phyloP scores from a whole-genome alignment of 2,888 invertebrate genomes.

The Ptychoptera contaminata region DNA sequence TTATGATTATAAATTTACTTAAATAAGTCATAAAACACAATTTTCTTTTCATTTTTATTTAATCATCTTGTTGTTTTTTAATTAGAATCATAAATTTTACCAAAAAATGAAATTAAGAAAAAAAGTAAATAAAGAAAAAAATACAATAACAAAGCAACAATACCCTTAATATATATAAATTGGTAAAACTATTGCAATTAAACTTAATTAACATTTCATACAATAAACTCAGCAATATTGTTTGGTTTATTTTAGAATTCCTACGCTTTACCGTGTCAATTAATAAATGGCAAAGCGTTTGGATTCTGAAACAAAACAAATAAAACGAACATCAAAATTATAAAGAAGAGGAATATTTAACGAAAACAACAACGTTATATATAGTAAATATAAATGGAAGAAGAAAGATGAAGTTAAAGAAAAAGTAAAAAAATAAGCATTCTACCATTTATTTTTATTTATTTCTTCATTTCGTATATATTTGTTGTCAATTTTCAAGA shows the following conservation, averaged over 20 bases:
- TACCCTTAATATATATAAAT: too few species aligned
- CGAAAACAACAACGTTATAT: too few species aligned
- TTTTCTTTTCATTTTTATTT: not conserved
- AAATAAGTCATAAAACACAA: not conserved
- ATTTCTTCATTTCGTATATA: too few species aligned
- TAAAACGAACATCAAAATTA: conserved; percentile 12
- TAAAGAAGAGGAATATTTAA: not conserved
- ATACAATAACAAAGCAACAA: not conserved
- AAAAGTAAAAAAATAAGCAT: too few species aligned
- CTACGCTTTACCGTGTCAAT: conserved; percentile 80
- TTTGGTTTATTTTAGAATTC: conserved; percentile 77
- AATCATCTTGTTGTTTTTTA: not conserved
- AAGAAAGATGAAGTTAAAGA: too few species aligned
- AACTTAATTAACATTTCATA: not conserved
- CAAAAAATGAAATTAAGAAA: not conserved
- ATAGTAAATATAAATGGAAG: too few species aligned
- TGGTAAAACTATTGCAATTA: not conserved
- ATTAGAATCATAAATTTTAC: too few species aligned
- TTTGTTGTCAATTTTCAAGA: too few species aligned
- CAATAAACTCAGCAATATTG: conserved; percentile 4
- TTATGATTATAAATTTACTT: too few species aligned
- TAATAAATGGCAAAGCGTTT: conserved; percentile 75
- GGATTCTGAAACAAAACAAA: conserved; percentile 79
- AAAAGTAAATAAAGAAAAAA: not conserved
- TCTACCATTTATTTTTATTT: too few species aligned